Evolutionary conservation across 2,797 vertebrate genomes (phyloP), one percentile per base, ranked within the genome.

Genomic region (Novumbra hubbsi): DNA sequence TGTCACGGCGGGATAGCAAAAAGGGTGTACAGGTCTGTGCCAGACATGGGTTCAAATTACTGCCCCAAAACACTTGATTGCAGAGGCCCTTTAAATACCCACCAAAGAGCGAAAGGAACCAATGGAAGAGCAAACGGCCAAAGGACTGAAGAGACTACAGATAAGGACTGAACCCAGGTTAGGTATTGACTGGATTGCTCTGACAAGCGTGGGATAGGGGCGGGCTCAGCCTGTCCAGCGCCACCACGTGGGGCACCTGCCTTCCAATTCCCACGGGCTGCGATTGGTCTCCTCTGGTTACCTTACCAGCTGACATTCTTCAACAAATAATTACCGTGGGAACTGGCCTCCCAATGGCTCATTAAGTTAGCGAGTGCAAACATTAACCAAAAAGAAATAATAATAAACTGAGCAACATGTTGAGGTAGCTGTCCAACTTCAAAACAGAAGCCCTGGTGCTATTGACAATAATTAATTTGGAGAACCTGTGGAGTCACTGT

Each of bases 181-280:
- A 85, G 81, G 88, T 89, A 80, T 87, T 78, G 45, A 52, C 24
- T n/a, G 28, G 48, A 4, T 49, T 4, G 1, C 55, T 24, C 55
- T 3, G 75, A 78, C 70, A 90, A 87, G 92, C 92, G 95, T 97
- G 95, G 90, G 94, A 96, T 96, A 91, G 84, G 86, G 77, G 87
- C 83, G 72, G 72, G 86, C 67, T 85, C 80, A 80, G 21, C 41
- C 27, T 5, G 28, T 81, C 78, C 67, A 72, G 68, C 85, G 83
- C 74, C 74, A 27, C 11, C 15, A 60, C 28, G 30, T 4, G 76
- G 34, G 76, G 82, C 82, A 77, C 68, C 83, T 85, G 85, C n/a
- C 55, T 78, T 84, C 3, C 80, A 81, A 92, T 96, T 96, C 95
- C 94, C 95, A 96, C 92, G 90, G 90, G 84, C 81, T 74, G 78